phyloP scores from a whole-genome alignment of 2,888 invertebrate genomes.

The Cataglyphis altisquamis region DNA sequence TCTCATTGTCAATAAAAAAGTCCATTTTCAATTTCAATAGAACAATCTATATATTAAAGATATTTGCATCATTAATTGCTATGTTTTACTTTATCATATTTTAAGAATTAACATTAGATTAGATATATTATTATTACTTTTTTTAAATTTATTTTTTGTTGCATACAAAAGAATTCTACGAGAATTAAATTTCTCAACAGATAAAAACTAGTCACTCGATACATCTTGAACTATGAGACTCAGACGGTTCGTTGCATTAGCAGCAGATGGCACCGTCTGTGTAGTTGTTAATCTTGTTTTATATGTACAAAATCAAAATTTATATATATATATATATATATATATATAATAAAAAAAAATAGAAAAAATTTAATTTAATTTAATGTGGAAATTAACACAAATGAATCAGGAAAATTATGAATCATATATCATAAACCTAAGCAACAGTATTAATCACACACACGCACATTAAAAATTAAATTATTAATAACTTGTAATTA shows the following conservation, averaged over 20 bases:
- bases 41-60: background rate
- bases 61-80: background rate
- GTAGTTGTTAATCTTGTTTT: conserved; percentile 11
- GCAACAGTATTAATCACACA: background rate
- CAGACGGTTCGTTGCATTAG: conserved; percentile 7
- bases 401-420: background rate
- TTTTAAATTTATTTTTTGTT: background rate
- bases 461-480: background rate
- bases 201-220: conserved; percentile 20
- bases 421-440: background rate
- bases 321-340: no score
- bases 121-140: conserved; percentile 53
- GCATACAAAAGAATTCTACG: background rate
- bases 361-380: background rate
- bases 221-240: conserved; percentile 1
- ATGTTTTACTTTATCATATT: background rate
- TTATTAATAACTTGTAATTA: background rate
- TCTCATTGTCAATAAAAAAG: background rate
- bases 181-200: conserved; percentile 29
- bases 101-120: conserved; percentile 45
- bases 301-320: background rate
- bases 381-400: background rate
- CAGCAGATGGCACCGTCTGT: conserved; percentile 37
- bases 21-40: no score
- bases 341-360: no score